Evolutionary conservation across 2,113 vertebrate genomes (phyloP), one percentile per base, ranked within the genome.

Genomic region (Campylomormyrus tamandua): DNA sequence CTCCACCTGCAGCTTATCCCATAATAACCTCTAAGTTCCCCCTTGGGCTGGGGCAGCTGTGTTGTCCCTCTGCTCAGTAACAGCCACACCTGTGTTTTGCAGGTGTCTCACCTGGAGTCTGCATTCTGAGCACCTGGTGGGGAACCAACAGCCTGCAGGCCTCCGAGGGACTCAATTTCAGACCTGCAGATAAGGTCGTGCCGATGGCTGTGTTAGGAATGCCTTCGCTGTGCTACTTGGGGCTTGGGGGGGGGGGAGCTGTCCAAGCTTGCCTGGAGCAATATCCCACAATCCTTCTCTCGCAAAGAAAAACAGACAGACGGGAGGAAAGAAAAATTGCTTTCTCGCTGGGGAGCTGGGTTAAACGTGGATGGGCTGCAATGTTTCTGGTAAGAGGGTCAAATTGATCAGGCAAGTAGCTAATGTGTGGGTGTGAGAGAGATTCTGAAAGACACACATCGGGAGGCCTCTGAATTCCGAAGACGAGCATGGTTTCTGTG

Each of bases 61-160:
- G 95, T 95, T 96, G 94, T 94, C 93, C 93, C 92, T 92, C 93
- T 94, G 93, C 92, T 93, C 85, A 92, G 91, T 91, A 89, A 94
- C 90, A 50, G 93, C 90, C 94, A 95, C 95, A 96, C 95, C 96
- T 96, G 96, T 92, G 95, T 93, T 94, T 91, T 95, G 95, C 95
- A 96, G 95, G 95, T 96, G 96, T 94, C 91, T 95, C 94, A 94
- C 95, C 94, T 95, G 95, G 94, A 93, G 93, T 92, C 85, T n/a
- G 91, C 91, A 91, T 90, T 53, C 35, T 88, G 93, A 96, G 96
- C 95, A 96, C 95, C 96, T 96, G 95, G 95, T 91, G 91, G 66
- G 89, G 92, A 92, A 89, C 88, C 94, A 90, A 93, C 90, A 89
- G 95, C 87, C 86, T 91, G 86, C 50, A 90, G 92, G 93, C 90